Evolutionary conservation across 2,888 invertebrate genomes (phyloP).

Genomic region (Prosapia bicincta): DNA sequence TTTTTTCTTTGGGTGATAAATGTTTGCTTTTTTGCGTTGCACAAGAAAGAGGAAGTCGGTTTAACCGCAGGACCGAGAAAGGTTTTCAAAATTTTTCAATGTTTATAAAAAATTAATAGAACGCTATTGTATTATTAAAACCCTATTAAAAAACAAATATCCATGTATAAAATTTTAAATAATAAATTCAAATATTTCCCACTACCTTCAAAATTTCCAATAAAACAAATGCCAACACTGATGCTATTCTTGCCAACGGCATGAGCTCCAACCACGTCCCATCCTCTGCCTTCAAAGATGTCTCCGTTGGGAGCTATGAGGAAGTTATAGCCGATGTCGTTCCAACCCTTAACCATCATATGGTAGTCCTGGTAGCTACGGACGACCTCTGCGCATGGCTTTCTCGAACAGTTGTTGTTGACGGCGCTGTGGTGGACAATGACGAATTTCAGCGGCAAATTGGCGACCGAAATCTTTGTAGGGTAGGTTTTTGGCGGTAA

Average conservation of each 20-base stretch:
- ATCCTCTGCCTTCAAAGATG: neutral
- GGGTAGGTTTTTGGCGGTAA: neutral
- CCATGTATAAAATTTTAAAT: no score
- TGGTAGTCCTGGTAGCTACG: neutral
- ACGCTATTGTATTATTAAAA: no score
- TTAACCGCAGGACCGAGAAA: no score
- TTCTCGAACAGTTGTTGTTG: neutral
- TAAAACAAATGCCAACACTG: neutral
- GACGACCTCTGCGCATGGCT: neutral
- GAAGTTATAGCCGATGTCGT: neutral
- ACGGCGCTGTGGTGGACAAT: neutral
- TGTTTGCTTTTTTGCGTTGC: no score
- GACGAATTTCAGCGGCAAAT: neutral
- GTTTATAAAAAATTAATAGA: no score
- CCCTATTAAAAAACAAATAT: no score
- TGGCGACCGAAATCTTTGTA: neutral
- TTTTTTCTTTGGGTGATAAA: no score
- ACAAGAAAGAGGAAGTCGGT: no score
- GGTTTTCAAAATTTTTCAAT: no score
- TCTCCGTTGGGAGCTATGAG: neutral
- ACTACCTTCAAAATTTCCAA: neutral
- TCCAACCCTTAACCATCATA: neutral
- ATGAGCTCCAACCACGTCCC: neutral
- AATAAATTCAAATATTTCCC: no score
- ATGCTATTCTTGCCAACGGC: neutral